A percentile compares a stretch with the other conserved stretches of the same genome.
Conservation (phyloP, 2,888 invertebrate species). For the Spilosoma lubricipeda region DNA sequence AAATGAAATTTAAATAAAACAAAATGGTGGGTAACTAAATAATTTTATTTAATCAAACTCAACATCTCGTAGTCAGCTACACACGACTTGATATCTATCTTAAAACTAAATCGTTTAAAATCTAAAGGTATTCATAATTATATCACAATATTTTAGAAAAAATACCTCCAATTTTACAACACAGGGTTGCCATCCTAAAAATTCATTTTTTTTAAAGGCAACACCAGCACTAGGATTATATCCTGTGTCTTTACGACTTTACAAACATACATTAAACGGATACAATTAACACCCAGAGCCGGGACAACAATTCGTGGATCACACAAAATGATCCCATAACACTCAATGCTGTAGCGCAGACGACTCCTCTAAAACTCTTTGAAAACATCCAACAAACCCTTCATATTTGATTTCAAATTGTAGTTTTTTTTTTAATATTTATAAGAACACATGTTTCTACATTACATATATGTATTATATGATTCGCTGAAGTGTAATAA, state of each 20-base stretch:
- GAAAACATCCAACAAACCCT: background rate
- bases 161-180: slow-evolving; percentile 1
- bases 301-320: background rate
- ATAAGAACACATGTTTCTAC: background rate
- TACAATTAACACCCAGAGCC: background rate
- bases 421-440: background rate
- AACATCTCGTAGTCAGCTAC: slow-evolving; percentile 74
- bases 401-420: background rate
- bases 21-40: slow-evolving; percentile 72
- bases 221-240: background rate
- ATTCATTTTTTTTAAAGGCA: background rate
- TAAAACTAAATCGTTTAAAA: slow-evolving; percentile 31
- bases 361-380: background rate
- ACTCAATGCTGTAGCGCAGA: background rate
- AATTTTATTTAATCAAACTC: slow-evolving; percentile 80
- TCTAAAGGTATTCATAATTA: background rate
- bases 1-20: slow-evolving; percentile 29
- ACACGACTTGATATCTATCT: slow-evolving; percentile 46
- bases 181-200: background rate
- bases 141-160: slow-evolving; percentile 18
- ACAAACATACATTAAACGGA: background rate
- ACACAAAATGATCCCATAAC: background rate
- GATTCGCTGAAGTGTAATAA: no score
- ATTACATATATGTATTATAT: no score
- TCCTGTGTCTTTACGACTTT: background rate